Conservation (phyloP, 2,888 invertebrate species). For the Priocnemis perturbator region DNA sequence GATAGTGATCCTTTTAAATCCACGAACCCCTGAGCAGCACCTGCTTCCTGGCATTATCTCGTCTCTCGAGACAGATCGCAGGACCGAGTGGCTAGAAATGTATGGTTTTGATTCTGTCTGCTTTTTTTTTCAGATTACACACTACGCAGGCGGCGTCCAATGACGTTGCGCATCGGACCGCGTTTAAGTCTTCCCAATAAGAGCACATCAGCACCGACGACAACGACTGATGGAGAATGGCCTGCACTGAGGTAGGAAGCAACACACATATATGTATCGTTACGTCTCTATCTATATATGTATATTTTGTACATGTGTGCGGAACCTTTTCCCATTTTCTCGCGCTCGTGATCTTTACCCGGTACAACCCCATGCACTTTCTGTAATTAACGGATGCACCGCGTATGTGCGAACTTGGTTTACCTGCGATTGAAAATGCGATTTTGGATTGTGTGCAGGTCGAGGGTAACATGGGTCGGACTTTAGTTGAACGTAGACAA, state of each 20-base stretch:
- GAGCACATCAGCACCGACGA: conserved; percentile 76
- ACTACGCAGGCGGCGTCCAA: conserved; percentile 75
- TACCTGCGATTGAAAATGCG: too few species aligned
- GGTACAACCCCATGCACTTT: too few species aligned
- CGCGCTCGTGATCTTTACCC: too few species aligned
- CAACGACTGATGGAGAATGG: conserved; percentile 76
- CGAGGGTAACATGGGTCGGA: too few species aligned
- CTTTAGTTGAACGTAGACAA: too few species aligned
- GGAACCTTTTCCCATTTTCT: too few species aligned
- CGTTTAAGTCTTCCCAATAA: conserved; percentile 76
- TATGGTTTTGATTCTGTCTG: neutral
- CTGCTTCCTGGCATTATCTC: neutral
- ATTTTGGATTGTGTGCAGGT: too few species aligned
- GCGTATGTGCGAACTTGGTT: too few species aligned
- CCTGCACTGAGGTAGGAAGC: conserved; percentile 73
- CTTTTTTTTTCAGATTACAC: conserved; percentile 74
- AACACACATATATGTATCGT: conserved; percentile 17
- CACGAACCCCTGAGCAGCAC: neutral
- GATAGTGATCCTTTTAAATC: neutral
- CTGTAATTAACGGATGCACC: too few species aligned
- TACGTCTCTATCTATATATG: neutral
- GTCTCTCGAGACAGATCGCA: neutral
- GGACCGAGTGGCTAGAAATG: neutral
- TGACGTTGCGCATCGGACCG: conserved; percentile 77
- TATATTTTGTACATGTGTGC: neutral